phyloP scores from a whole-genome alignment of 2,888 invertebrate genomes.

The Argyra leucocephala region DNA sequence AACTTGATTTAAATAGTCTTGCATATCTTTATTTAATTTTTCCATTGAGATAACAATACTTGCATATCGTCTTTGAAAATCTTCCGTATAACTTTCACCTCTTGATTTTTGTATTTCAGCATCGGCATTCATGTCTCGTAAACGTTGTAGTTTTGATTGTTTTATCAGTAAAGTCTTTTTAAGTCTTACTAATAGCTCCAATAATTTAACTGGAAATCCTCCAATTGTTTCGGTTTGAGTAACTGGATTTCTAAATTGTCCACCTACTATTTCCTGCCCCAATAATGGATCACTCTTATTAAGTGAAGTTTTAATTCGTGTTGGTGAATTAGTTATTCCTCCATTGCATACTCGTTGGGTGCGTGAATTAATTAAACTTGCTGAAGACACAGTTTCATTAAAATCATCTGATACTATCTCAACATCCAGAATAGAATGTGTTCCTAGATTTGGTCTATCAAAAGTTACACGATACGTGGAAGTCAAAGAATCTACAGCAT shows the following conservation, averaged over 20 bases:
- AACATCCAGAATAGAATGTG: slow-evolving; percentile 91
- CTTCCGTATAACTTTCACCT: slow-evolving; percentile 49
- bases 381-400: slow-evolving; percentile 79
- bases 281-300: slow-evolving; percentile 64
- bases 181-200: slow-evolving; percentile 78
- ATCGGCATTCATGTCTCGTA: slow-evolving; percentile 81
- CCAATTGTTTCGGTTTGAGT: slow-evolving; percentile 49
- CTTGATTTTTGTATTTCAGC: slow-evolving; percentile 66
- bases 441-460: slow-evolving; percentile 83
- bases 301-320: slow-evolving; percentile 22
- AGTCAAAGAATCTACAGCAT: slow-evolving; percentile 89
- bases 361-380: slow-evolving; percentile 56
- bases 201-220: slow-evolving; percentile 72
- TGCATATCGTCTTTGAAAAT: slow-evolving; percentile 87
- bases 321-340: slow-evolving; percentile 33
- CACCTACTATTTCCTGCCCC: slow-evolving; percentile 44
- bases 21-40: slow-evolving; percentile 78
- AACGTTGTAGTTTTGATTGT: slow-evolving; percentile 64
- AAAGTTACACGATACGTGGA: slow-evolving; percentile 92
- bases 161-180: slow-evolving; percentile 78
- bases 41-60: slow-evolving; percentile 79
- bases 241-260: slow-evolving; percentile 43
- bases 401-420: slow-evolving; percentile 91
- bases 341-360: slow-evolving; percentile 50
- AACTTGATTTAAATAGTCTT: slow-evolving; percentile 74